Base-by-base conservation (phyloP, 2,113 vertebrate genomes). In the Scartelaos histophorus region DNA sequence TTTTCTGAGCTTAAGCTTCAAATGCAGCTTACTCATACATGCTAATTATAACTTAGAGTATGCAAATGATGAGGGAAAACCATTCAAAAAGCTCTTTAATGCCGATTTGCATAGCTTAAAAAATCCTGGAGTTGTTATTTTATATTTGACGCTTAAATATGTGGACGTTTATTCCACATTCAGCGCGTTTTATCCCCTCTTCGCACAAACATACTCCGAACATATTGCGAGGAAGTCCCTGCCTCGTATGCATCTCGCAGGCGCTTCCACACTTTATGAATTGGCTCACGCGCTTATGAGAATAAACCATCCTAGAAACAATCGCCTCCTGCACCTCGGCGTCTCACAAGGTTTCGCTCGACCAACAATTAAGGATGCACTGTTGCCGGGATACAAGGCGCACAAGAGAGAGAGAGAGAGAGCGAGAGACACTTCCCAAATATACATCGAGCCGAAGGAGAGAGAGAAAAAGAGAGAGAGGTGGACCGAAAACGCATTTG, bases 361-460 rank as follows among this genome's bases (percentile, higher is more conserved):
- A 53, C 73, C 49, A 61, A 49, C 25, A 25, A 25, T 29, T 60
- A 65, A 19, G 16, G 12, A 34, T 62, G 54, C 67, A 74, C 78
- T 80, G 78, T 81, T 83, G 84, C 84, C 78, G 80, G 80, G 83
- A 81, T 85, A 84, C 82, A 76, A 58, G 21, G 22, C 56, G 13
- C 21, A 15, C 5, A 13, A 15, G 74, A 58, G 19, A 80, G 71
- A 54, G 21, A 76, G 66, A 51, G 53, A 21, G 75, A 57, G n/a
- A 79, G 70, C 47, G n/a, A 78, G 66, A 74, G 7, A 51, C 56
- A 35, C 60, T 21, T 70, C 69, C 74, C 62, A 66, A 77, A 78
- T 74, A 70, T 74, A 73, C 70, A 80, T 67, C 73, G 61, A 64
- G 56, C 66, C 13, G 7, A 38, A 62, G 78, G 70, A 34, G 54